phyloP scores from a whole-genome alignment of 30 jellyfish, hydroid and myxozoan species.

The Hydractinia symbiolongicarpus region DNA sequence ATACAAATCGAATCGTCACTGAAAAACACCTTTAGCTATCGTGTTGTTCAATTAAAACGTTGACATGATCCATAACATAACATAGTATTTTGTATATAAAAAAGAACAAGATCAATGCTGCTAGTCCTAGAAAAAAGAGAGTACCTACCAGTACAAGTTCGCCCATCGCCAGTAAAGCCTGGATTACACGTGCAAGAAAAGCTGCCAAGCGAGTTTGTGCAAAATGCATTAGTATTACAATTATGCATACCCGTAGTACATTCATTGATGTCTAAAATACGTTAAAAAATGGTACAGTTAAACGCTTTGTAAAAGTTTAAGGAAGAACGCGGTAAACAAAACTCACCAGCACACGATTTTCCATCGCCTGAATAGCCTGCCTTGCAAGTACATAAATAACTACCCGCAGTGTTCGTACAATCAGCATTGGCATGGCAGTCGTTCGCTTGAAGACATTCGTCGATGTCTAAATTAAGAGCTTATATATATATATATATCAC shows the following conservation, averaged over 20 bases:
- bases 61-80: no score
- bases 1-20: neutral
- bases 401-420: constrained; percentile 6
- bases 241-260: neutral
- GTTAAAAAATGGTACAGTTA: neutral
- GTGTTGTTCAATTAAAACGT: no score
- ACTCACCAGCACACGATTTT: neutral
- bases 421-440: constrained; percentile 1
- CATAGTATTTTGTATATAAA: no score
- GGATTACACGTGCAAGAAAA: neutral
- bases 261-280: neutral
- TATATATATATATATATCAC: no score
- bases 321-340: neutral
- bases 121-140: no score
- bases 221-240: neutral
- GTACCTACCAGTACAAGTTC: neutral
- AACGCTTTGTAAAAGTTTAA: neutral
- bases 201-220: neutral
- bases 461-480: neutral
- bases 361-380: constrained; percentile 3
- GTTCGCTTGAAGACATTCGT: neutral
- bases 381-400: neutral
- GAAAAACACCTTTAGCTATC: neutral
- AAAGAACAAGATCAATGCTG: no score
- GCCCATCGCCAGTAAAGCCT: constrained; percentile 11